These are phyloP conservation scores for Plutella xylostella DNA, from an alignment of 2,888 invertebrate genomes.

Conservation along the genomic window DNA sequence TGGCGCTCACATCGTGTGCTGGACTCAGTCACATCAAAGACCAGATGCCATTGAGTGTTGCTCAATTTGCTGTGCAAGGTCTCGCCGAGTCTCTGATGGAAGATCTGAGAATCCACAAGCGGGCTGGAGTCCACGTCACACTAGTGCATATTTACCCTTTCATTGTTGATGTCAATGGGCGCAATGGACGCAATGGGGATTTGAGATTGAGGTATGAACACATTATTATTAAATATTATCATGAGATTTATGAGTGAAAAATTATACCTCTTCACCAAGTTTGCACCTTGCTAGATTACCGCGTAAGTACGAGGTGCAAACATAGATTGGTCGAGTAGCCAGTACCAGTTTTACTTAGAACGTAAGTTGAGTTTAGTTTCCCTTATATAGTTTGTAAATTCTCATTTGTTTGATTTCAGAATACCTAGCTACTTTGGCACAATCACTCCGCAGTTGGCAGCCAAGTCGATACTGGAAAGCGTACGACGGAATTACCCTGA, in stretches of 20 bases:
- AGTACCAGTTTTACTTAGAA: too few species aligned
- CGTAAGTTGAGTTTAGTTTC: too few species aligned
- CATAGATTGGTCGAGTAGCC: too few species aligned
- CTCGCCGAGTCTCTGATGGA: constrained; percentile 73
- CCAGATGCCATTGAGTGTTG: constrained; percentile 71
- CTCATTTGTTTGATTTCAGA: too few species aligned
- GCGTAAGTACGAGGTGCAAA: too few species aligned
- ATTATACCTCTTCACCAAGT: too few species aligned
- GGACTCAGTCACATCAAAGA: constrained; percentile 70
- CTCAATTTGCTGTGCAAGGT: constrained; percentile 76
- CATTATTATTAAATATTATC: too few species aligned
- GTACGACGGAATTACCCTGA: constrained; percentile 72
- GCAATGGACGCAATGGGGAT: constrained; percentile 44
- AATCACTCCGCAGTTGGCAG: constrained; percentile 69
- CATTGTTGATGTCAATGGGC: constrained; percentile 64
- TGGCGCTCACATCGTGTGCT: constrained; percentile 73
- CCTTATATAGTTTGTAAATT: too few species aligned
- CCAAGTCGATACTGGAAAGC: constrained; percentile 69
- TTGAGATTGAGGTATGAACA: constrained; percentile 68
- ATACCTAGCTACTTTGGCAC: constrained; percentile 76
- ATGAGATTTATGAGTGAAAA: too few species aligned
- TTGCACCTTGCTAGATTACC: too few species aligned
- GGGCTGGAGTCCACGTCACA: constrained; percentile 68
- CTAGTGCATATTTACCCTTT: constrained; percentile 74
- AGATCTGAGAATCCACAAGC: constrained; percentile 68